phyloP scores from a whole-genome alignment of 1,140 invertebrate genomes.

The Drosophila erecta region DNA sequence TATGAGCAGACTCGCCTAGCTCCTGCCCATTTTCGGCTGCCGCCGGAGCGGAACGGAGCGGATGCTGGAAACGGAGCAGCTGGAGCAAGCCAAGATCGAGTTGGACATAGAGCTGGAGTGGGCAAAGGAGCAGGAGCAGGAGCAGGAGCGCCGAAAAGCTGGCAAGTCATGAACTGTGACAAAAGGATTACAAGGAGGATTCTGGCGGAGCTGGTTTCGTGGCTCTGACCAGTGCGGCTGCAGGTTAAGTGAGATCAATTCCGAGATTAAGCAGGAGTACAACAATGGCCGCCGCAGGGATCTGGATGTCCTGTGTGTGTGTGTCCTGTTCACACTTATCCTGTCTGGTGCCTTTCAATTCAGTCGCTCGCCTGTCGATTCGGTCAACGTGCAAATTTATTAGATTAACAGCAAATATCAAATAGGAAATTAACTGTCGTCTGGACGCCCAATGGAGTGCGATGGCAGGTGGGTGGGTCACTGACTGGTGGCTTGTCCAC shows the following conservation, averaged over 20 bases:
- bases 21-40: slow-evolving; percentile 17
- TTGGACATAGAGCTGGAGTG: slow-evolving; percentile 1
- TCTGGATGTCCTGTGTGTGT: not conserved
- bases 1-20: slow-evolving; percentile 49
- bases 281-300: slow-evolving; percentile 24
- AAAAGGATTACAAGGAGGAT: slow-evolving; percentile 76
- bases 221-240: slow-evolving; percentile 47
- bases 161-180: slow-evolving; percentile 73
- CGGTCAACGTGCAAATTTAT: slow-evolving; percentile 70
- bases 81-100: slow-evolving; percentile 10
- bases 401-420: slow-evolving; percentile 83
- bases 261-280: slow-evolving; percentile 56
- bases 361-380: slow-evolving; percentile 51
- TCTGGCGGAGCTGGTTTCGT: slow-evolving; percentile 30
- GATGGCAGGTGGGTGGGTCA: slow-evolving; percentile 1
- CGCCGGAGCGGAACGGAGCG: not conserved
- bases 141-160: slow-evolving; percentile 31
- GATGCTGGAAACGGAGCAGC: slow-evolving; percentile 2
- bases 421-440: slow-evolving; percentile 82
- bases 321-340: not conserved
- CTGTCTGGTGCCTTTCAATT: slow-evolving; percentile 39
- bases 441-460: slow-evolving; percentile 44
- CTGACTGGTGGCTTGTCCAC: slow-evolving; percentile 11
- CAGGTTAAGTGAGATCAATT: slow-evolving; percentile 77
- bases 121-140: not conserved